Evolutionary conservation across 53 echinoderm and acorn worm species (phyloP), one percentile per base, ranked within the genome.

Genomic region (Temnopleurus reevesii): DNA sequence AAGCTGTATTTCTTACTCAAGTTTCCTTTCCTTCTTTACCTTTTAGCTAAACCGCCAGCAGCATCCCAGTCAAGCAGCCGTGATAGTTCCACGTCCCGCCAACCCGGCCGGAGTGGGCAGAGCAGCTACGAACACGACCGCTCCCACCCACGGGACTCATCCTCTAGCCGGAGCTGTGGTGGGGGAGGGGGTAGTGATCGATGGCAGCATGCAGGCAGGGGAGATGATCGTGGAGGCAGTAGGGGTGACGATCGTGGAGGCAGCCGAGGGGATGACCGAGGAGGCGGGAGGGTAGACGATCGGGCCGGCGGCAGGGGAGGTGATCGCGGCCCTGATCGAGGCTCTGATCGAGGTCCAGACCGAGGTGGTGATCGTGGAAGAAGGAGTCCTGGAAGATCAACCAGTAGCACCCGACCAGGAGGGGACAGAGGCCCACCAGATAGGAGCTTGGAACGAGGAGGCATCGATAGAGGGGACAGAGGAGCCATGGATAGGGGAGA

Each of bases 181-280:
- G 36, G 61, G 66, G 76, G 84, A 0, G 35, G 77, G 58, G 91
- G 58, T 29, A 77, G 18, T 43, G 91, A 85, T 49, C 46, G 91
- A 8, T 90, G 90, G 76, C 86, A 86, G 24, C 64, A 76, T 12
- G 76, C 53, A 28, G 34, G 59, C 17, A 76, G 92, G 55, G 92
- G 59, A 13, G 86, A 86, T 8, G 34, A 36, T 12, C 8, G 56
- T 26, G 86, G 64, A 6, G 53, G 66, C 12, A 51, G 46, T 45
- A 61, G 21, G 0, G 86, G 59, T 18, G 9, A 45, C 12, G 45
- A 44, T 23, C 60, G 2, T 13, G 49, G 88, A 18, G 36, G 41
- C 35, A 36, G 56, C 28, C 28, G 59, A 38, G 90, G 89, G 35
- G 92, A 58, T 60, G 86, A 26, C 41, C 15, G 6, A 29, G 86